Evolutionary conservation across 2,113 vertebrate genomes (phyloP).

Genomic region (Cryptomyrus ogoouensis): DNA sequence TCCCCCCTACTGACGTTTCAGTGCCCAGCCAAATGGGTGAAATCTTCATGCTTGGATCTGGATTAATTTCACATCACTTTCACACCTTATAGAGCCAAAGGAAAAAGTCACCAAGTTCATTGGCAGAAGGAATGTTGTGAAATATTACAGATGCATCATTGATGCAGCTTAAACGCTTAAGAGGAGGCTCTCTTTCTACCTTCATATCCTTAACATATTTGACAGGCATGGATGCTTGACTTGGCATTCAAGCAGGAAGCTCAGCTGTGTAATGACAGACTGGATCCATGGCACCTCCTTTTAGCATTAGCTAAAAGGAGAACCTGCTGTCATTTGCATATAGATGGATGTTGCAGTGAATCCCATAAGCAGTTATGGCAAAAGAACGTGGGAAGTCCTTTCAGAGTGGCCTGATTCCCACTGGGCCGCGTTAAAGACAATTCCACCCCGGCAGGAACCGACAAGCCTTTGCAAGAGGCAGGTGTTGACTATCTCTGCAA

Average conservation of each 20-base stretch:
- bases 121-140: neutral
- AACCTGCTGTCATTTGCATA: conserved; percentile 20
- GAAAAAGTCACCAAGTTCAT: neutral
- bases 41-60: neutral
- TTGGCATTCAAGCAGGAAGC: neutral
- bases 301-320: neutral
- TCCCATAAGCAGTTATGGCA: neutral
- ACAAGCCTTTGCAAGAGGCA: neutral
- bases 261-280: neutral
- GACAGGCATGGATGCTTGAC: neutral
- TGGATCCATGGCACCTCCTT: neutral
- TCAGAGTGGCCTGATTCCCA: neutral
- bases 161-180: neutral
- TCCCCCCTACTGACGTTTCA: neutral
- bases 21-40: neutral
- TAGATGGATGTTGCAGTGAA: conserved; percentile 13
- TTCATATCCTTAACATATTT: neutral
- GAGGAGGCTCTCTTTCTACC: neutral
- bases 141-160: neutral
- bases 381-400: neutral
- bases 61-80: neutral
- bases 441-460: neutral
- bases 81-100: neutral
- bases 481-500: neutral
- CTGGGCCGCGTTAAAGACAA: neutral